Base-by-base conservation (phyloP, 2,113 vertebrate species). In the Cyprinodon variegatus region DNA sequence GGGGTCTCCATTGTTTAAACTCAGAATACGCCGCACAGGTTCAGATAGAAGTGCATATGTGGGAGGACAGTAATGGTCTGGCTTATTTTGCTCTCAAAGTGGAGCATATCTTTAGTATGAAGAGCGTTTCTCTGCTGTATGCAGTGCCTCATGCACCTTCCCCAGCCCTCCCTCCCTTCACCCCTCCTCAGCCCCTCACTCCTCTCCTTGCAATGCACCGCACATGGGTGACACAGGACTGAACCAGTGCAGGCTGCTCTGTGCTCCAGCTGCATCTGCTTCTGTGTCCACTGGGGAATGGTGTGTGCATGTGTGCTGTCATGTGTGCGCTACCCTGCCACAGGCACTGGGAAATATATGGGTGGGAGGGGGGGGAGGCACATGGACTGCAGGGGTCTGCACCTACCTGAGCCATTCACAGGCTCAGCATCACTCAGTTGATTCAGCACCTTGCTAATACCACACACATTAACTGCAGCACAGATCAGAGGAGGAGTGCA, bases 371-470 rank as follows among this genome's bases (percentile, higher is more conserved):
- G 29, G 12, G 29, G 29, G 12, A 37, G 1, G 74, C 69, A 39
- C 72, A 77, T 84, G 87, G 83, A 91, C 87, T 90, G 87, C 89
- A 70, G 91, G 81, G 78, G 72, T 88, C 80, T 85, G 84, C 86
- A 84, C 85, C 85, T 65, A 84, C 84, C 88, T 77, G 62, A 87
- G 81, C 82, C 84, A 63, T 86, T 88, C 85, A 86, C 82, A 72
- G 74, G 81, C 82, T 86, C 84, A 68, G 85, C 87, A 88, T 86
- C 86, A 84, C 81, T 88, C 79, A 86, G 87, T 91, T 89, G 88
- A 91, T 86, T 90, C 88, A 90, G 90, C 89, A 91, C 85, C 88
- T 90, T 75, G 72, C 80, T 90, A 85, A 90, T 81, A 88, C 88
- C 85, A 74, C 85, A 78, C 87, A 90, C 90, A 88, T 86, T 69